Base-by-base conservation (phyloP, 92 coral and sea anemone genomes). In the Blastomussa wellsi region DNA sequence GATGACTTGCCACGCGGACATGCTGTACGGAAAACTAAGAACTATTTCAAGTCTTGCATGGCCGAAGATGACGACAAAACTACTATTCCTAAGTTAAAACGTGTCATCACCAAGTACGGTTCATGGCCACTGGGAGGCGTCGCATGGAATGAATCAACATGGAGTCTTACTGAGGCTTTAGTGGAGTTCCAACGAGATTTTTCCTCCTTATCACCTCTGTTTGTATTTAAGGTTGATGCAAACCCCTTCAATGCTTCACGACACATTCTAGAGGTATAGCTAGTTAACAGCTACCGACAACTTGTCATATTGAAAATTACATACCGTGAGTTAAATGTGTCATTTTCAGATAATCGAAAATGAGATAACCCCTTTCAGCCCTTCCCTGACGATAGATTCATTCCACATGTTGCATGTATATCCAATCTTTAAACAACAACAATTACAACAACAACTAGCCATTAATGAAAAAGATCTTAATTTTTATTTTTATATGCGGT, bases 41-140 rank as follows among this genome's bases (percentile, higher is more conserved):
- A 41, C 65, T 96, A 80, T 79, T 96, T 94, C 90, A 94, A 90
- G 62, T 90, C 98, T 2, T 96, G 98, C 82, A 87, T 86, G 86
- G 86, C 95, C 72, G 88, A 76, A 10, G 79, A 85, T 24, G 87
- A 79, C 39, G 90, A 83, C 17, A 79, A 60, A 16, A 90, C 91
- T 13, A 90, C 91, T 14, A 47, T 67, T 0, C 24, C 67, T 33
- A 92, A 93, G 53, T 11, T 96, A 74, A 88, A 67, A 26, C 47
- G 28, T 19, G 52, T 93, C n/a, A 93, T 96, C 0, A 22, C 73
- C 22, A 79, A 85, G 7, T 88, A 88, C 35, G 97, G 97, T 44
- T 96, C 98, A 13, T 96, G 99, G 99, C 91, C 80, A 78, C 66
- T 95, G 67, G 90, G 93, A 44, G 76, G 91, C 29, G 44, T 64